phyloP scores from a whole-genome alignment of 2,888 invertebrate genomes.

The Drosophila paracracens region DNA sequence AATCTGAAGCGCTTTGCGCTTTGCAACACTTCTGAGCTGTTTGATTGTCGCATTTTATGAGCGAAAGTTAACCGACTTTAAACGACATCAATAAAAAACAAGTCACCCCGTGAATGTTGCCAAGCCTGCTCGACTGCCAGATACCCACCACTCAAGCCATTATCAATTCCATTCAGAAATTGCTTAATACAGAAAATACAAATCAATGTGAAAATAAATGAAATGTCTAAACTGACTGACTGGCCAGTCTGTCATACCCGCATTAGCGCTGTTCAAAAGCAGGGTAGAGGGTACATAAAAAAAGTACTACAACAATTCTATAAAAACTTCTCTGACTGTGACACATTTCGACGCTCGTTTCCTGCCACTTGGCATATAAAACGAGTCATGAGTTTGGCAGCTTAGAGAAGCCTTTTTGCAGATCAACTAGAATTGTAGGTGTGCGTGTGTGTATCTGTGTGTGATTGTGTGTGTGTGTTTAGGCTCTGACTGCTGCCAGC shows the following conservation, averaged over 20 bases:
- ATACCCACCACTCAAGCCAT: neutral
- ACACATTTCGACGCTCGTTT: slow-evolving; percentile 59
- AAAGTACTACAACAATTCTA: slow-evolving; percentile 29
- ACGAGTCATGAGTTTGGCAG: slow-evolving; percentile 28
- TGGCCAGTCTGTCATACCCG: neutral
- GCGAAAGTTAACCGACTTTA: slow-evolving; percentile 58
- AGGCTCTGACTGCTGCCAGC: slow-evolving; percentile 14
- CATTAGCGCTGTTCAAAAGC: neutral
- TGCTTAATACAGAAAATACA: neutral
- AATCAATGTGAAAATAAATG: neutral
- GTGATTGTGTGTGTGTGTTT: slow-evolving; percentile 1
- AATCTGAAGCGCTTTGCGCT: slow-evolving; percentile 5
- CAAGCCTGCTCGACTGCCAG: neutral
- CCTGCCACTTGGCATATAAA: slow-evolving; percentile 48
- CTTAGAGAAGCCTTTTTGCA: slow-evolving; percentile 42
- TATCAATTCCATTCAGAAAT: accelerated
- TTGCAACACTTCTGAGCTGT: slow-evolving; percentile 48
- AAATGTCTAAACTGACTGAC: neutral
- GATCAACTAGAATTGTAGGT: slow-evolving; percentile 43
- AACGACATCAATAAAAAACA: slow-evolving; percentile 60
- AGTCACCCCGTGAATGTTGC: neutral
- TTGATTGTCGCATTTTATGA: slow-evolving; percentile 56
- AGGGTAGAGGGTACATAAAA: neutral
- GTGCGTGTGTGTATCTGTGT: slow-evolving; percentile 1
- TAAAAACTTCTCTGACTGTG: slow-evolving; percentile 53